A percentile compares a stretch with the other conserved stretches of the same genome.
Conservation (phyloP, 2,113 vertebrate species). For the Thamnaconus septentrionalis region DNA sequence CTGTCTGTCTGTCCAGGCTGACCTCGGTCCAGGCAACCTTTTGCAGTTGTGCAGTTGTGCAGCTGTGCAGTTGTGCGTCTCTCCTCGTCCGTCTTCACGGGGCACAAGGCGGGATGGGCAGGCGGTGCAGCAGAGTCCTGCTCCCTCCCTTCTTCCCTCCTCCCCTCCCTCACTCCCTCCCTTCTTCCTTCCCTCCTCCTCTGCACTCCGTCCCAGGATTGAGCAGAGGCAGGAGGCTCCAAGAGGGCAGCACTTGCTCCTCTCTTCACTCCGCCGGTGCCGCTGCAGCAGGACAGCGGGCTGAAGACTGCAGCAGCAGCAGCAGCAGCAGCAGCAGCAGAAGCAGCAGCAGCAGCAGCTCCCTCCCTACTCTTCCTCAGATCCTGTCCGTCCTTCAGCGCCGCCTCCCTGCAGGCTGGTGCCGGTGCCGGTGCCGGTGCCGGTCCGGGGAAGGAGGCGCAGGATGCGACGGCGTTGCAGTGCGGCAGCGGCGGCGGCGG, state of each 20-base stretch:
- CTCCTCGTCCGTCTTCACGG: too few relatives aligned
- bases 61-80: too few relatives aligned
- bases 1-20: too few relatives aligned
- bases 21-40: too few relatives aligned
- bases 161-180: not conserved
- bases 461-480: constrained; percentile 33
- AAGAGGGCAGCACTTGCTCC: constrained; percentile 46
- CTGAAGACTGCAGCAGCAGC: constrained; percentile 48
- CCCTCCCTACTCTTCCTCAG: constrained; percentile 13
- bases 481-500: constrained; percentile 22
- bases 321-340: constrained; percentile 40
- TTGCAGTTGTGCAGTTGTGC: too few relatives aligned
- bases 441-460: constrained; percentile 21
- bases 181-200: constrained; percentile 27
- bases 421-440: not conserved
- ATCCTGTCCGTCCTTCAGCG: constrained; percentile 20
- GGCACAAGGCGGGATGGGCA: not conserved
- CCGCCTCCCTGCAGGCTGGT: constrained; percentile 18
- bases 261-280: not conserved
- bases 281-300: constrained; percentile 15
- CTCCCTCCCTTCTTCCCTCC: not conserved
- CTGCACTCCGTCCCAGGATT: constrained; percentile 66
- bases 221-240: constrained; percentile 38
- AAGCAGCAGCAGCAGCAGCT: constrained; percentile 1
- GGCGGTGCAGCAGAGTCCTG: not conserved